phyloP scores from a whole-genome alignment of 1,140 invertebrate species.

The Aphidius gifuensis region DNA sequence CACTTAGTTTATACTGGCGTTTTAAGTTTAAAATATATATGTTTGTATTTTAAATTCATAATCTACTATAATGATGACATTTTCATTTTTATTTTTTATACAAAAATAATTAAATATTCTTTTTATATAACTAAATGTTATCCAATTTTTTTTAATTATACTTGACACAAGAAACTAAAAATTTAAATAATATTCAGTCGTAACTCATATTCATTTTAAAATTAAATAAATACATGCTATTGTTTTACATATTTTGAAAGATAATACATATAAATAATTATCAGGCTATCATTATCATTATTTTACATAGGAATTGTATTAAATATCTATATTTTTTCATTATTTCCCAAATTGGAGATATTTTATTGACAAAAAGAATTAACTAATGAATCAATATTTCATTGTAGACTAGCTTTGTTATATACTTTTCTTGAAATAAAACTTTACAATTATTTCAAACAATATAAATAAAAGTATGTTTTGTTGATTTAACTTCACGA shows the following conservation, averaged over 20 bases:
- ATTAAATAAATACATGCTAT: too few species aligned
- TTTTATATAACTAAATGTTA: not conserved
- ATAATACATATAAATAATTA: not conserved
- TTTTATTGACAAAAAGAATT: too few species aligned
- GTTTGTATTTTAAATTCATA: not conserved
- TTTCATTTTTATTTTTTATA: not conserved
- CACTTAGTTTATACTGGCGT: not conserved
- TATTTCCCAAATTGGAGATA: too few species aligned
- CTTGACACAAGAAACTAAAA: not conserved
- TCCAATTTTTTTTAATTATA: not conserved
- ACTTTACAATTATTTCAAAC: too few species aligned
- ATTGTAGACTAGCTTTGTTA: not conserved
- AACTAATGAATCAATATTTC: not conserved
- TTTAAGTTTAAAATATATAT: not conserved
- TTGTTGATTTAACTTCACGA: slow-evolving; percentile 28
- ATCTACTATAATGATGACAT: not conserved
- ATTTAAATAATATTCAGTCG: not conserved
- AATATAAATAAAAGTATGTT: too few species aligned
- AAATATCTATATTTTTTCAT: too few species aligned
- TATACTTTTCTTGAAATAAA: not conserved
- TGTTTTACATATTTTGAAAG: too few species aligned
- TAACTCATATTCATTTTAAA: too few species aligned
- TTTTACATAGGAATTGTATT: too few species aligned
- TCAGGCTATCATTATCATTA: too few species aligned
- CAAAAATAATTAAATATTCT: not conserved